Percentiles rank a stretch among this genome's conserved stretches.
Conservation (phyloP, 2,888 invertebrate species). For the Amorpha juglandis region DNA sequence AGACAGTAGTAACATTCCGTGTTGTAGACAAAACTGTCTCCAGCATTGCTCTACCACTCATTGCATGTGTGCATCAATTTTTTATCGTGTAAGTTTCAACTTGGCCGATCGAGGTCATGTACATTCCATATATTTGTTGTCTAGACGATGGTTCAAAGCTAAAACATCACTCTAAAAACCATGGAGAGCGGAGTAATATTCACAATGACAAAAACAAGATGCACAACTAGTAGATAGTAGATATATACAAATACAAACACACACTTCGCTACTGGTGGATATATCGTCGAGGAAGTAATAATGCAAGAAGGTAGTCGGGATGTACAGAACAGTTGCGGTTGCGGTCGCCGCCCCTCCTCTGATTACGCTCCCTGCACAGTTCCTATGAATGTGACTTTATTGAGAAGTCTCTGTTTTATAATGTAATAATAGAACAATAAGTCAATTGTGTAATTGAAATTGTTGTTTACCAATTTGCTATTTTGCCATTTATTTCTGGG, state of each 20-base stretch:
- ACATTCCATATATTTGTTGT: too few species aligned
- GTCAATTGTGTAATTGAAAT: slow-evolving; percentile 27
- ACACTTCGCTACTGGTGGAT: neutral
- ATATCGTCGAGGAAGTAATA: slow-evolving; percentile 35
- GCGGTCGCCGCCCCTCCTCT: slow-evolving; percentile 51
- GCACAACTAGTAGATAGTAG: neutral
- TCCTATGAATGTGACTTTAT: slow-evolving; percentile 47
- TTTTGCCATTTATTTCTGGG: slow-evolving; percentile 4
- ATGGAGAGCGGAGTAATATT: too few species aligned
- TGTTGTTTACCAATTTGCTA: neutral
- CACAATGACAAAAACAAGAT: too few species aligned
- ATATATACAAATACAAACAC: neutral
- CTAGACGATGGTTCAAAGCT: too few species aligned
- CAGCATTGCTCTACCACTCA: too few species aligned
- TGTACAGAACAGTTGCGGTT: slow-evolving; percentile 56
- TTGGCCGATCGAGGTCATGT: too few species aligned
- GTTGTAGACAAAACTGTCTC: too few species aligned
- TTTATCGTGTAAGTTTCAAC: too few species aligned
- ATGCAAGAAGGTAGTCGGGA: slow-evolving; percentile 39
- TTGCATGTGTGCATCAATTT: too few species aligned
- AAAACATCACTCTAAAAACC: too few species aligned
- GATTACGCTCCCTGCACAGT: slow-evolving; percentile 56
- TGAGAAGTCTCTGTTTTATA: slow-evolving; percentile 39
- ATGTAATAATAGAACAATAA: slow-evolving; percentile 45
- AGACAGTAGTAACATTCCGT: too few species aligned